phyloP scores from a whole-genome alignment of 2,113 vertebrate species.

The Pitta sordida region DNA sequence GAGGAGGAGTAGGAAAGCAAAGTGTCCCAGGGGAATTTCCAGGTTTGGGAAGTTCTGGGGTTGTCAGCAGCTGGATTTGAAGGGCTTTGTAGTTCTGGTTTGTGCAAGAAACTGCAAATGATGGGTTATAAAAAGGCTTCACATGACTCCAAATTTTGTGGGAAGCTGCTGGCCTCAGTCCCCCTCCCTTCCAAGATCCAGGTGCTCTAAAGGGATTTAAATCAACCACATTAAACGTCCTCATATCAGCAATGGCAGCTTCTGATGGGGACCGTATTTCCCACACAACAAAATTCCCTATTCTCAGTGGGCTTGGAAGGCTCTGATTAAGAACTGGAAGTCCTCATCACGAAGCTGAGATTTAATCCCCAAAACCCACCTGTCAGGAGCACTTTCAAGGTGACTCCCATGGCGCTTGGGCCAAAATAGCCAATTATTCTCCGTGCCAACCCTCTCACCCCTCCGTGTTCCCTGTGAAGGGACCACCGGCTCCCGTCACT shows the following conservation, averaged over 20 bases:
- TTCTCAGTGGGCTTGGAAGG: not conserved
- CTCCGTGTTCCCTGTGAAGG: accelerated
- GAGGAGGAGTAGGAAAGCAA: not conserved
- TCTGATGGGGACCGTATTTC: not conserved
- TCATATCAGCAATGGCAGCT: not conserved
- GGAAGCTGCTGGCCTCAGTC: not conserved
- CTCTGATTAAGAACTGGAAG: not conserved
- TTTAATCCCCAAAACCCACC: not conserved
- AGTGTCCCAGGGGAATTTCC: not conserved
- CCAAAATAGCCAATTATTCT: not conserved
- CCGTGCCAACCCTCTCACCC: accelerated
- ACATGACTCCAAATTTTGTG: not conserved
- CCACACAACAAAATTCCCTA: not conserved
- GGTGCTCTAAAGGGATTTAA: not conserved
- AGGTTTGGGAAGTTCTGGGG: not conserved
- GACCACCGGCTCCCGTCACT: not conserved
- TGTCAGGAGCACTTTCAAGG: not conserved
- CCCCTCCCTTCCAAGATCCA: accelerated
- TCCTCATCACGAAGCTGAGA: accelerated
- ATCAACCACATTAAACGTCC: not conserved
- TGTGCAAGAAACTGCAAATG: not conserved
- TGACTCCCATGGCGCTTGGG: not conserved
- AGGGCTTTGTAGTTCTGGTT: not conserved
- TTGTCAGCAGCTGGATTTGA: accelerated
- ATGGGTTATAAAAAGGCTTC: not conserved